Conservation (phyloP, 2,888 invertebrate genomes). For the Tanytarsus gracilentus region DNA sequence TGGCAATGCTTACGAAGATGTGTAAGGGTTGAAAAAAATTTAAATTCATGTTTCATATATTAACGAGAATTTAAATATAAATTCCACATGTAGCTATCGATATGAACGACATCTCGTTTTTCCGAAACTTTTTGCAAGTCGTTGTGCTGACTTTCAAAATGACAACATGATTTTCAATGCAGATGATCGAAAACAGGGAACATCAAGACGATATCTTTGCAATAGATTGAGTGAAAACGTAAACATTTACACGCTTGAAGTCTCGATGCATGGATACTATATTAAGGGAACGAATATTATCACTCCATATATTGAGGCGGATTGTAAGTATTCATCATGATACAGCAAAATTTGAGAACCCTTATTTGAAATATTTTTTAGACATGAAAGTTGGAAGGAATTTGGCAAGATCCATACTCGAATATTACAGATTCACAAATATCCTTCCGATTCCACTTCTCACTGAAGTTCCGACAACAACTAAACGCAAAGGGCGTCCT, state of each 20-base stretch:
- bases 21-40: conserved; percentile 37
- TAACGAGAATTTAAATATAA: not conserved
- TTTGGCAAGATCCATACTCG: conserved; percentile 62
- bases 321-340: conserved; percentile 67
- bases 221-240: conserved; percentile 64
- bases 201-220: conserved; percentile 75
- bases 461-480: conserved; percentile 39
- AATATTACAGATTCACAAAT: conserved; percentile 70
- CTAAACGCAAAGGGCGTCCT: conserved; percentile 38
- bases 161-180: conserved; percentile 88
- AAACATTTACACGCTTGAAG: conserved; percentile 83
- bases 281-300: conserved; percentile 48
- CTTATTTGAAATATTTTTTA: conserved; percentile 36
- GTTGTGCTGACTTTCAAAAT: conserved; percentile 79
- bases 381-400: conserved; percentile 72
- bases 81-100: conserved; percentile 44
- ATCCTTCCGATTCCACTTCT: conserved; percentile 49
- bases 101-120: conserved; percentile 92
- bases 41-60: not conserved
- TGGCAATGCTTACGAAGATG: conserved; percentile 89
- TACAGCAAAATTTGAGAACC: conserved; percentile 7
- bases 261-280: conserved; percentile 84
- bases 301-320: conserved; percentile 86
- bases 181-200: conserved; percentile 76
- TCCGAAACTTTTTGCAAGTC: conserved; percentile 80